Percentiles rank a stretch among this genome's conserved stretches.
phyloP scores from a whole-genome alignment of 2,797 vertebrate species.

The Pterois miles region DNA sequence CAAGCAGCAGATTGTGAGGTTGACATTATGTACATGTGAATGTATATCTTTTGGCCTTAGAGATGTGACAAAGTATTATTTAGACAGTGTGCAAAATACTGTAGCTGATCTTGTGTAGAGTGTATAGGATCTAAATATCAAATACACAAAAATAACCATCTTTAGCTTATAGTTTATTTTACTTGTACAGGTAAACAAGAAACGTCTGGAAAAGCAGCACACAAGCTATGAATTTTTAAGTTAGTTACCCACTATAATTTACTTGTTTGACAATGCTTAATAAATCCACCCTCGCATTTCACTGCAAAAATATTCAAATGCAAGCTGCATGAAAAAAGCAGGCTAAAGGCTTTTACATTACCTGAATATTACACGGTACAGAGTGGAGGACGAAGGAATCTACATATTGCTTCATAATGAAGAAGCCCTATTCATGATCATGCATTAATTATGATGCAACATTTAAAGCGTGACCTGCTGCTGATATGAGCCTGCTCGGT shows the following conservation, averaged over 20 bases:
- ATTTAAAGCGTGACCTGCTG: slow-evolving; percentile 63
- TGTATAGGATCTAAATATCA: background rate
- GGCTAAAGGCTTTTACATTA: slow-evolving; percentile 42
- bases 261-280: background rate
- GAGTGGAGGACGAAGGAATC: slow-evolving; percentile 23
- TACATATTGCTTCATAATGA: slow-evolving; percentile 58
- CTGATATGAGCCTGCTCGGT: slow-evolving; percentile 48
- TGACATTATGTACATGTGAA: background rate
- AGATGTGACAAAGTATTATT: background rate
- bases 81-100: too few species aligned
- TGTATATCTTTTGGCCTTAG: background rate
- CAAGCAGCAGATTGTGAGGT: background rate
- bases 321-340: slow-evolving; percentile 16
- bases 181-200: background rate
- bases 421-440: slow-evolving; percentile 51
- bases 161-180: background rate
- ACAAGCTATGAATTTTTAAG: background rate
- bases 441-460: slow-evolving; percentile 67
- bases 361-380: slow-evolving; percentile 41
- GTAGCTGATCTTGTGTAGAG: too few species aligned
- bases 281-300: slow-evolving; percentile 8
- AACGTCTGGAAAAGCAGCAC: background rate
- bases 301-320: background rate
- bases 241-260: background rate
- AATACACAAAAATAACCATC: background rate